A percentile compares a stretch with the other conserved stretches of the same genome.
phyloP scores from a whole-genome alignment of 2,888 invertebrate genomes.

The Pristionchus japonicus region DNA sequence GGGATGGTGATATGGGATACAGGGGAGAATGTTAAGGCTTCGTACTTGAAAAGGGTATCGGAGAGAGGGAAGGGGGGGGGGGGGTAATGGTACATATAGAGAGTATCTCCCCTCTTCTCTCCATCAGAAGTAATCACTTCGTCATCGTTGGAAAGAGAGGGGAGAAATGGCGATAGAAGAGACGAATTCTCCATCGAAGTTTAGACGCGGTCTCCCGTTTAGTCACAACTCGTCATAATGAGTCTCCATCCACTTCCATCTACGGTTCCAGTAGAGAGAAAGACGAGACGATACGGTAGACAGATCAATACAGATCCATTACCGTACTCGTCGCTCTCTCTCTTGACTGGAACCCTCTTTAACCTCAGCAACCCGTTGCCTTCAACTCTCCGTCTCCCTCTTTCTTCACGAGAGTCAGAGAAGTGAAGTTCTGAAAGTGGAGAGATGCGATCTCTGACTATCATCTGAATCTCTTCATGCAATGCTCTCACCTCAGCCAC shows the following conservation, averaged over 20 bases:
- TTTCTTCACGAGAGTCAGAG: constrained; percentile 64
- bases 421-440: constrained; percentile 64
- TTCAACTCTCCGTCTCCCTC: constrained; percentile 62
- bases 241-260: constrained; percentile 50
- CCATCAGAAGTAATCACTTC: constrained; percentile 36
- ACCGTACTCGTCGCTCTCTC: constrained; percentile 18
- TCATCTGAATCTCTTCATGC: no score
- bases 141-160: constrained; percentile 23
- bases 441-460: background rate
- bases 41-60: background rate
- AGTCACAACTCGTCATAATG: constrained; percentile 66
- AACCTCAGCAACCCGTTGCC: constrained; percentile 70
- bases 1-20: constrained; percentile 12
- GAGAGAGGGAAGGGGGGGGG: background rate
- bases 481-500: constrained; percentile 79
- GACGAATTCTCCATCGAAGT: constrained; percentile 52
- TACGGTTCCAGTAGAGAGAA: constrained; percentile 47
- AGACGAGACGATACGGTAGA: constrained; percentile 24
- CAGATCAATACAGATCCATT: constrained; percentile 13
- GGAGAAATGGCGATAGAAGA: background rate
- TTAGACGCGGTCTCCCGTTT: constrained; percentile 61
- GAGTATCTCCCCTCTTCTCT: background rate
- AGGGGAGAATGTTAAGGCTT: background rate
- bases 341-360: constrained; percentile 60
- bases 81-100: background rate